Percentiles rank a stretch among this genome's conserved stretches.
Evolutionary conservation across 1,140 invertebrate species (phyloP).

Genomic region (Notospermus geniculatus): DNA sequence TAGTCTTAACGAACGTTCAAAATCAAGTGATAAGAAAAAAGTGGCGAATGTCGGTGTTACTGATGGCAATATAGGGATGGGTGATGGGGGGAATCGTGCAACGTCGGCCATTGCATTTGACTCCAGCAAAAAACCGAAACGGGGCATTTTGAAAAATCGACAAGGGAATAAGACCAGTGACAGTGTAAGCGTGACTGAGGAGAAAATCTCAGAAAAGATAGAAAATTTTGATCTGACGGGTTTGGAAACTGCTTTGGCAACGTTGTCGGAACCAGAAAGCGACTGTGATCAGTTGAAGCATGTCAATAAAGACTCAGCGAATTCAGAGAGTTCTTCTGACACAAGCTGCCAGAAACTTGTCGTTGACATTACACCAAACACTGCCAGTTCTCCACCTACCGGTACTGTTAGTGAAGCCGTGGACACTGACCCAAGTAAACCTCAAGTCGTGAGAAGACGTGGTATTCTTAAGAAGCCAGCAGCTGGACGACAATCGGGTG

Average conservation of each 20-base stretch:
- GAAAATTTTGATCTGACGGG: too few species aligned
- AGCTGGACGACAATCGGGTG: constrained; percentile 13
- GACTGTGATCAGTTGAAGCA: constrained; percentile 11
- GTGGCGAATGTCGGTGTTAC: background rate
- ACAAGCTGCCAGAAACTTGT: too few species aligned
- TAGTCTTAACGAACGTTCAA: constrained; percentile 13
- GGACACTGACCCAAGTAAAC: constrained; percentile 9
- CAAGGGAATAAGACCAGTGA: constrained; percentile 46
- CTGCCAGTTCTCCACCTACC: background rate
- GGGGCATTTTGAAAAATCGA: constrained; percentile 46
- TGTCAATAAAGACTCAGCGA: background rate
- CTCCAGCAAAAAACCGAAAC: constrained; percentile 38
- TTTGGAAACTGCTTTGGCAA: too few species aligned
- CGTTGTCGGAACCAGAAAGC: background rate
- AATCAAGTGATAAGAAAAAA: background rate
- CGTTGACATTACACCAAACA: too few species aligned
- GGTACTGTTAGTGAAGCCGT: background rate
- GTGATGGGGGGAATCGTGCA: background rate
- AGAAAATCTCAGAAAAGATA: background rate
- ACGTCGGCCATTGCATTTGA: constrained; percentile 30
- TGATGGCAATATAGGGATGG: background rate
- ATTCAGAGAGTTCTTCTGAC: too few species aligned
- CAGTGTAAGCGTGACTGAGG: constrained; percentile 33
- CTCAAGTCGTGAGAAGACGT: constrained; percentile 16
- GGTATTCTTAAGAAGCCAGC: constrained; percentile 39